Evolutionary conservation across 2,797 vertebrate species (phyloP).

Genomic region (Podarcis siculus): DNA sequence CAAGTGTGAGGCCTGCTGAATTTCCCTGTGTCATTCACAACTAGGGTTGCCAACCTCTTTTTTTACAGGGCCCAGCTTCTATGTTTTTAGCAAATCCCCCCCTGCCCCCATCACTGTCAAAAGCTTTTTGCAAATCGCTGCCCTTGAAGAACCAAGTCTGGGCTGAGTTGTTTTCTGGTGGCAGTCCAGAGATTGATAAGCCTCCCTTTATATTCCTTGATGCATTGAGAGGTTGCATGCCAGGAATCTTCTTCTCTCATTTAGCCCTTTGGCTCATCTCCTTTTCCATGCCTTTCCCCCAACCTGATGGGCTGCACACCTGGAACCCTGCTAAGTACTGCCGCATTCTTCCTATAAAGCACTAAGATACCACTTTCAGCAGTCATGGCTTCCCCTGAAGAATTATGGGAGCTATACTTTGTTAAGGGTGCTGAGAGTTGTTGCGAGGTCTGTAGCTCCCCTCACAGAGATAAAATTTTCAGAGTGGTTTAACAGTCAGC

Average conservation of each 20-base stretch:
- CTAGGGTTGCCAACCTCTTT: neutral
- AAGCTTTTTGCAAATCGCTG: neutral
- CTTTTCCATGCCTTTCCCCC: neutral
- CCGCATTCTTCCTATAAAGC: too few relatives aligned
- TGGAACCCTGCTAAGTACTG: neutral
- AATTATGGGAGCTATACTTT: too few relatives aligned
- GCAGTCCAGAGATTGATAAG: neutral
- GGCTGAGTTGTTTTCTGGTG: neutral
- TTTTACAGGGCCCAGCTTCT: too few relatives aligned
- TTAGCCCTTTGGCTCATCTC: too few relatives aligned
- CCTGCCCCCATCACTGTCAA: neutral
- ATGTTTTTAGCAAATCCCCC: too few relatives aligned
- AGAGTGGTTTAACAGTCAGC: too few relatives aligned
- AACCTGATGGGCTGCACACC: neutral
- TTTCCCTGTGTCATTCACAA: neutral
- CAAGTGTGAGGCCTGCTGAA: neutral
- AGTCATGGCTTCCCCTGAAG: too few relatives aligned
- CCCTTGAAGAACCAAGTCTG: neutral
- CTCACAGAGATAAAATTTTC: too few relatives aligned
- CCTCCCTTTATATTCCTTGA: neutral
- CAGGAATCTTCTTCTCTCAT: neutral
- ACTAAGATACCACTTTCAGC: too few relatives aligned
- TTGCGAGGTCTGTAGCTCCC: too few relatives aligned
- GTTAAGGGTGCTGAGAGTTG: too few relatives aligned
- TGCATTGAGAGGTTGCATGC: neutral